Base-by-base conservation (phyloP, 2,888 invertebrate species). In the Eilema griseolum region DNA sequence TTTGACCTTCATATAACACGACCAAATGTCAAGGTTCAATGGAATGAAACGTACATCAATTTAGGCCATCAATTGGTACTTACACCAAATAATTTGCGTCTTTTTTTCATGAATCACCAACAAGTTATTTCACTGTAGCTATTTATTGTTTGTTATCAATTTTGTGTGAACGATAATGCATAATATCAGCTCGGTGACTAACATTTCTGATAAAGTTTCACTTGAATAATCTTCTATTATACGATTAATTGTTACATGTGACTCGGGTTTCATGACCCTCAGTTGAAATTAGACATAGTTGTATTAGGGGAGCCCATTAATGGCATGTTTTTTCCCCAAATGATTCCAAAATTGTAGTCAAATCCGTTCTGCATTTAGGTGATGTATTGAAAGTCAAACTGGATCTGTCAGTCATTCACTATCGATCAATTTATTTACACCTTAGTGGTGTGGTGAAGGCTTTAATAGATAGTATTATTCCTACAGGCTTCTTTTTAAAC, bases 151-250 rank as follows among this genome's bases (percentile, higher is more conserved):
- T 74, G 66, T 71, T 74, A 78, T 76, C 76, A 72, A 31, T 24
- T 69, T 62, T 37, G 62, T 61, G 41, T 60, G 62, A 65, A 60
- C 60, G 69, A 72, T 75, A 74, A 61, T 70, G 59, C 23, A 56
- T 59, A 71, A 59, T 82, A 79, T 80, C 73, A 72, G 77, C 69
- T 68, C 28, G 59, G 66, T 80, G 73, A 79, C 61, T 80, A 71
- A 75, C 70, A 41, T 63, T 28, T 37, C 46, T 72, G 82, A 82
- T 82, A 82, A 81, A 66, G 46, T 33, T 62, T 73, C 63, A 81
- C 28, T 68, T 61, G 28, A 56, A 65, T 68, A 69, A 46, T 66
- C 65, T 68, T 70, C 33, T 26, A 59, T 26, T 59, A 46, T n/a
- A 59, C 28, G 59, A 26, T 16, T 59, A 59, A 24, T 7, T 26